Evolutionary conservation across 2,113 vertebrate species (phyloP).

Genomic region (Larimichthys crocea): DNA sequence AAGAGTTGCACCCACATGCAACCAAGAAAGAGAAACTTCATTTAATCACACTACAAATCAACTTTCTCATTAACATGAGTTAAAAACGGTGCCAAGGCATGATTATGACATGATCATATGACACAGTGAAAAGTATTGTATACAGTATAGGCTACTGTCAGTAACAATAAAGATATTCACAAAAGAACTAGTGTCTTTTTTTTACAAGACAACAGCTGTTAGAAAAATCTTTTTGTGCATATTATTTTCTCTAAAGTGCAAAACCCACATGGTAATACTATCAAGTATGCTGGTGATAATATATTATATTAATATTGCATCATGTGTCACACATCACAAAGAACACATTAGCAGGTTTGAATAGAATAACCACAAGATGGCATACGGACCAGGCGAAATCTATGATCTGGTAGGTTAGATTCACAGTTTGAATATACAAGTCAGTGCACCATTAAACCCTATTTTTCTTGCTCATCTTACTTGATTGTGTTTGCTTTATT

Average conservation of each 20-base stretch:
- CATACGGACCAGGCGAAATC: neutral
- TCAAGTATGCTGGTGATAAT: neutral
- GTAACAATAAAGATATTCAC: neutral
- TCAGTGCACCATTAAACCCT: neutral
- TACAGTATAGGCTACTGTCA: neutral
- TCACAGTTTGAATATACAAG: neutral
- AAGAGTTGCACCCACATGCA: too few species aligned
- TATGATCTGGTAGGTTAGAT: neutral
- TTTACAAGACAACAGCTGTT: neutral
- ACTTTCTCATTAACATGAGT: too few species aligned
- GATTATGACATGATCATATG: too few species aligned
- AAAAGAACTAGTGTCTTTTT: neutral
- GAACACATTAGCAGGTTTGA: neutral
- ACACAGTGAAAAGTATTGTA: too few species aligned
- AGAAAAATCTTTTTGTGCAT: neutral
- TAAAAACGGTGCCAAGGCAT: too few species aligned
- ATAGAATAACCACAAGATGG: conserved; percentile 30
- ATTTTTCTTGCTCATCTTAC: neutral
- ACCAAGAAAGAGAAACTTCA: too few species aligned
- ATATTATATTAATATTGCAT: neutral
- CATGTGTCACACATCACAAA: neutral
- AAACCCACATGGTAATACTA: neutral
- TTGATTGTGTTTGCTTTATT: neutral
- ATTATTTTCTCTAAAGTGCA: neutral
- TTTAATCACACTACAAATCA: too few species aligned